phyloP scores from a whole-genome alignment of 2,113 vertebrate species.

The Triplophysa siluroides region DNA sequence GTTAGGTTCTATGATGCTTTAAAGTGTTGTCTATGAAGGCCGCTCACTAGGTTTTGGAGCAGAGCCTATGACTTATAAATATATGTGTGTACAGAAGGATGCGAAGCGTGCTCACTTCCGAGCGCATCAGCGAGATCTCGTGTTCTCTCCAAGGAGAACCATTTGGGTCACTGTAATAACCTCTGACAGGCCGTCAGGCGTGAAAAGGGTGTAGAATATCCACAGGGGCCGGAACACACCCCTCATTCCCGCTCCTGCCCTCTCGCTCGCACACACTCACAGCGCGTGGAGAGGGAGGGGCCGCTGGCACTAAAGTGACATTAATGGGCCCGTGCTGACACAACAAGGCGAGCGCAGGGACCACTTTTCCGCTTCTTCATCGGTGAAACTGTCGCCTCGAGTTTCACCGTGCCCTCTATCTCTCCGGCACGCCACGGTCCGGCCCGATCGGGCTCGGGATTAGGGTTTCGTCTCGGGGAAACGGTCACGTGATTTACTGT shows the following conservation, averaged over 20 bases:
- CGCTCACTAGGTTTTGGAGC: not conserved
- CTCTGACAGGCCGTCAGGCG: conserved; percentile 76
- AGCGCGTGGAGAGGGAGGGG: conserved; percentile 64
- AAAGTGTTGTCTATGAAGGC: not conserved
- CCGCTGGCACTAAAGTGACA: conserved; percentile 77
- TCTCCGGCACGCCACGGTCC: conserved; percentile 55
- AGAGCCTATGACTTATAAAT: not conserved
- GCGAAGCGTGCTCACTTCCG: not conserved
- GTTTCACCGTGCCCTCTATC: conserved; percentile 74
- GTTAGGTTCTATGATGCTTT: not conserved
- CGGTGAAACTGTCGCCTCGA: conserved; percentile 75
- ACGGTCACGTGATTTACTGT: conserved; percentile 80
- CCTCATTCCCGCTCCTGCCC: conserved; percentile 73
- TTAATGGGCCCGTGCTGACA: conserved; percentile 82
- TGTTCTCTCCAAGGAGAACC: conserved; percentile 29
- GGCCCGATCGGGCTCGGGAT: conserved; percentile 68
- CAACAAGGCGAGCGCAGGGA: conserved; percentile 75
- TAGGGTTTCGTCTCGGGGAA: conserved; percentile 75
- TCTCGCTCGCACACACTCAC: conserved; percentile 53
- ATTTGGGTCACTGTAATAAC: conserved; percentile 67
- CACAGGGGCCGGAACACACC: conserved; percentile 74
- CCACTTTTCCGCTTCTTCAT: conserved; percentile 76
- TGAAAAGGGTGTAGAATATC: conserved; percentile 79
- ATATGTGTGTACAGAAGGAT: not conserved
- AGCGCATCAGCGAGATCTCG: conserved; percentile 25